These are phyloP conservation scores for Scaptomyza flava DNA, from an alignment of 2,888 invertebrate species.

Conservation along the genomic window DNA sequence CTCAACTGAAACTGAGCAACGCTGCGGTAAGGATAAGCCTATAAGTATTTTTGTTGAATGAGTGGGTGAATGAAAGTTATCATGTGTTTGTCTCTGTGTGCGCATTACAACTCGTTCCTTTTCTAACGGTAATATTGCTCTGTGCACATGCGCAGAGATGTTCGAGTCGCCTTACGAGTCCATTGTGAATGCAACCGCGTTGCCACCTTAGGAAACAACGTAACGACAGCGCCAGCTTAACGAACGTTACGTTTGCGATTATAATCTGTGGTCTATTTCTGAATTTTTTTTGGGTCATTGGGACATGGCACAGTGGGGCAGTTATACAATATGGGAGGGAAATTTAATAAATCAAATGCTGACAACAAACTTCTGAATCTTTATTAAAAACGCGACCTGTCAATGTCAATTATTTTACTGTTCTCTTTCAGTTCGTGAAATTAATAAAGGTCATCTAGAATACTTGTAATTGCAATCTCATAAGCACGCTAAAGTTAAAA, in stretches of 20 bases:
- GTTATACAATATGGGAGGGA: not conserved
- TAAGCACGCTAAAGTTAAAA: constrained; percentile 53
- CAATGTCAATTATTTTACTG: not conserved
- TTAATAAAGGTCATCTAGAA: constrained; percentile 38
- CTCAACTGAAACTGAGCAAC: constrained; percentile 63
- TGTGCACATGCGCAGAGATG: constrained; percentile 53
- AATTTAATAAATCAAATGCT: not conserved
- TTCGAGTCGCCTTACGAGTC: constrained; percentile 41
- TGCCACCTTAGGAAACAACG: constrained; percentile 33
- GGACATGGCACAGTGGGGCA: constrained; percentile 49
- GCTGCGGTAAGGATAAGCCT: constrained; percentile 51
- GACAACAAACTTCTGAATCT: not conserved
- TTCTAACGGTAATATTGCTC: constrained; percentile 43
- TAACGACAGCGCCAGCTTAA: constrained; percentile 30
- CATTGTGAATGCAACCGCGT: constrained; percentile 52
- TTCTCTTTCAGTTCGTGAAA: not conserved
- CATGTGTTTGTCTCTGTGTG: constrained; percentile 17
- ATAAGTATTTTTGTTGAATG: constrained; percentile 75
- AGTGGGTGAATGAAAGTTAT: constrained; percentile 65
- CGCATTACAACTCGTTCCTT: constrained; percentile 55
- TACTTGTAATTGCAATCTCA: constrained; percentile 68
- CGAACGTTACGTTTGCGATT: constrained; percentile 35
- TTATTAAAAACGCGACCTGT: constrained; percentile 1
- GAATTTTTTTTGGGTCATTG: constrained; percentile 50
- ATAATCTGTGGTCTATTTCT: constrained; percentile 33